These are phyloP conservation scores for Threskiornis aethiopicus DNA, from an alignment of 2,797 vertebrate species.

Conservation along the genomic window DNA sequence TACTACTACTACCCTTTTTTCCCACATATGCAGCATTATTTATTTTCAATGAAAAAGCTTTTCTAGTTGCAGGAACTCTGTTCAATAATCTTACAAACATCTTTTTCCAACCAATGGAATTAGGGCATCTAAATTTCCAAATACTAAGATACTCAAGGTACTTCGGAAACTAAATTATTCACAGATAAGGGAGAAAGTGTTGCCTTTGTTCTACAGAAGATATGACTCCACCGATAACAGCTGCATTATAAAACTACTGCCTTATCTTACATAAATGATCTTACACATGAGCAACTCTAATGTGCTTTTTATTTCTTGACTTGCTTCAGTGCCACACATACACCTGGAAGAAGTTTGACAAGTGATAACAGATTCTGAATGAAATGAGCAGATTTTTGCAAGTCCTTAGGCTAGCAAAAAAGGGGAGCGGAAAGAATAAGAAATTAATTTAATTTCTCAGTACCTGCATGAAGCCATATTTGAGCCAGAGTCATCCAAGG, in stretches of 20 bases:
- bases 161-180: background rate
- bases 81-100: background rate
- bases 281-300: background rate
- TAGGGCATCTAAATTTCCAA: background rate
- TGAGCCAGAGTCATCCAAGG: constrained; percentile 99
- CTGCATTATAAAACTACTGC: background rate
- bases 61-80: background rate
- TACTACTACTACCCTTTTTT: background rate
- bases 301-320: background rate
- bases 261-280: background rate
- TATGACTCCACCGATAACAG: background rate
- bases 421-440: background rate
- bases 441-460: background rate
- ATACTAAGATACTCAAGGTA: background rate
- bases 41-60: background rate
- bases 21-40: background rate
- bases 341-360: background rate
- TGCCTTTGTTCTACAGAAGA: background rate
- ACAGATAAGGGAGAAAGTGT: background rate
- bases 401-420: background rate
- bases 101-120: background rate
- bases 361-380: background rate
- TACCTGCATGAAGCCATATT: constrained; percentile 99
- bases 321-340: background rate
- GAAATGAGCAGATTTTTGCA: background rate